These are phyloP conservation scores for Aricia artaxerxes DNA, from an alignment of 2,888 invertebrate genomes.

Conservation along the genomic window DNA sequence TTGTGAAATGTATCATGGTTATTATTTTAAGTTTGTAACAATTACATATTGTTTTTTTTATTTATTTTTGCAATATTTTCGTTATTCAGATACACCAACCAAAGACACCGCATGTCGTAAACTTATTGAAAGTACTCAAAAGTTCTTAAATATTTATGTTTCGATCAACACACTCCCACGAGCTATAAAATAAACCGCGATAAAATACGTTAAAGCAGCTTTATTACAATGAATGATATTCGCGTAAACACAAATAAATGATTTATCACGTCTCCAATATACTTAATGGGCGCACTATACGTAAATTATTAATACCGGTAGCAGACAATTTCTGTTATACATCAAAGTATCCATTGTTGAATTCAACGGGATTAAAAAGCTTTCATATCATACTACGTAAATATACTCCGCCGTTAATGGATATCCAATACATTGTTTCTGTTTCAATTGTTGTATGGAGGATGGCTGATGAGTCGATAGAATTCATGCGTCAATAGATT, in stretches of 20 bases:
- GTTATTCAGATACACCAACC: background rate
- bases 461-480: background rate
- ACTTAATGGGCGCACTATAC: background rate
- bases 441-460: background rate
- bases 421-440: background rate
- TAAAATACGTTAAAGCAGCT: background rate
- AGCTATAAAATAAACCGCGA: constrained; percentile 11
- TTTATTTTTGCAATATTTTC: background rate
- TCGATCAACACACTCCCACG: background rate
- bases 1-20: background rate
- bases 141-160: background rate
- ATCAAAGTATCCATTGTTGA: constrained; percentile 2
- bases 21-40: background rate
- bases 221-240: background rate
- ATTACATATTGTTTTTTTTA: background rate
- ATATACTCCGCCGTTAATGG: background rate
- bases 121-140: background rate
- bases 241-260: constrained; percentile 1
- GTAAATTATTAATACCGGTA: constrained; percentile 13
- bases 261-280: constrained; percentile 6
- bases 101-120: background rate
- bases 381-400: background rate
- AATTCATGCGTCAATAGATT: background rate
- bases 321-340: constrained; percentile 15
- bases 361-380: constrained; percentile 3